Conservation (phyloP, 2,888 invertebrate genomes). For the Silvanus unidentatus region DNA sequence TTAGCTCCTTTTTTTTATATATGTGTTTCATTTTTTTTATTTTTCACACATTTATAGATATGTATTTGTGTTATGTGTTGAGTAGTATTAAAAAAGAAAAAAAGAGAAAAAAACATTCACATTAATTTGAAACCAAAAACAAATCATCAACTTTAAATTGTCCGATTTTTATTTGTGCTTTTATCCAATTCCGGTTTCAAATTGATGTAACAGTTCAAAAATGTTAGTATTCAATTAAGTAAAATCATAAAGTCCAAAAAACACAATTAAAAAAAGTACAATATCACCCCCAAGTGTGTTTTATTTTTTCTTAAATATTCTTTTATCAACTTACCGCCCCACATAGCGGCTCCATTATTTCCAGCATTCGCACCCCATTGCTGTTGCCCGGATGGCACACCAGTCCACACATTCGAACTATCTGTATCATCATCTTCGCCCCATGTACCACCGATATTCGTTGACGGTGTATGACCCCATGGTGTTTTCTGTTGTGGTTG, state of each 20-base stretch:
- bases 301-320: no score
- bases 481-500: slow-evolving; percentile 80
- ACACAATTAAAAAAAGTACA: no score
- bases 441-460: slow-evolving; percentile 91
- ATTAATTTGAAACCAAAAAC: slow-evolving; percentile 1
- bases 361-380: slow-evolving; percentile 60
- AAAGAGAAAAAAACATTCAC: neutral
- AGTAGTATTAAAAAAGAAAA: neutral
- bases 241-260: no score
- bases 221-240: no score
- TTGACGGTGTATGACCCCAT: slow-evolving; percentile 89
- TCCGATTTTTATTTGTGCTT: neutral
- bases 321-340: slow-evolving; percentile 2
- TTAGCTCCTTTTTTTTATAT: slow-evolving; percentile 36
- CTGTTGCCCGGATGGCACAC: slow-evolving; percentile 63
- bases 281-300: no score
- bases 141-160: neutral
- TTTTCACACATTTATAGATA: no score
- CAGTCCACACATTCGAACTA: slow-evolving; percentile 83
- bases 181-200: no score
- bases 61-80: neutral
- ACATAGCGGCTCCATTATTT: neutral
- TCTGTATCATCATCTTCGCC: slow-evolving; percentile 84
- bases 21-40: slow-evolving; percentile 1
- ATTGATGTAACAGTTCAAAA: no score